Base-by-base conservation (phyloP, 2,888 invertebrate species). In the Clepsis dumicolana region DNA sequence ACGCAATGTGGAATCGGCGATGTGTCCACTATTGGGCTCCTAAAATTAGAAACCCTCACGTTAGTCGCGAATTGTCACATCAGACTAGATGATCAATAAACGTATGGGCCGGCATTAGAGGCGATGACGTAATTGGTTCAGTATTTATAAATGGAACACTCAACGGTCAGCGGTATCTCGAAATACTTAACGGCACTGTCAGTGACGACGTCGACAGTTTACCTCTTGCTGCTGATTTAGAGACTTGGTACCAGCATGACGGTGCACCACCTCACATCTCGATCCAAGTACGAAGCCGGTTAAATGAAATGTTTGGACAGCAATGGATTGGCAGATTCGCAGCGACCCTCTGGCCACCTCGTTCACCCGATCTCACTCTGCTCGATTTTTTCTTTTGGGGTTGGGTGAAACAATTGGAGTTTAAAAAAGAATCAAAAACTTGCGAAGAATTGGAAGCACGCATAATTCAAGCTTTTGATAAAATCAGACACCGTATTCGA, bases 331-430 rank as follows among this genome's bases (percentile, higher is more conserved):
- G 56, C 18, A 16, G 41, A 1, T 57, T 57, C 38, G 38, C 35
- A 21, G 38, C 12, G 4, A 57, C 12, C 14, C 57, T 14, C 1
- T 41, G 59, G 56, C 38, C 56, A 10, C 56, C 38, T 3, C 38
- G 38, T 57, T 57, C 56, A 10, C 21, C 38, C 7, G 41, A 59
- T 16, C 59, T 44, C 16, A 59, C 59, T 4, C 59, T 25, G 2
- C 16, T 25, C 0, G 41, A 24, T 16, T 59, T 14, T 59, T 41
- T 59, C 59, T 59, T 59, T 25, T 59, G 25, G 63, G 68, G 63
- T 68, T 71, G 68, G 75, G 71, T 18, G 67, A 67, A 32, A 44
- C 32, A 21, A 61, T 53, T 56, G 62, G 64, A 25, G 18, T 52
- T 56, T 16, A 16, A 24, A 16, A 24, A 24, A 25, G 41, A 53